Conservation (phyloP, 2,797 vertebrate genomes). For the Pseudochirops corinnae region DNA sequence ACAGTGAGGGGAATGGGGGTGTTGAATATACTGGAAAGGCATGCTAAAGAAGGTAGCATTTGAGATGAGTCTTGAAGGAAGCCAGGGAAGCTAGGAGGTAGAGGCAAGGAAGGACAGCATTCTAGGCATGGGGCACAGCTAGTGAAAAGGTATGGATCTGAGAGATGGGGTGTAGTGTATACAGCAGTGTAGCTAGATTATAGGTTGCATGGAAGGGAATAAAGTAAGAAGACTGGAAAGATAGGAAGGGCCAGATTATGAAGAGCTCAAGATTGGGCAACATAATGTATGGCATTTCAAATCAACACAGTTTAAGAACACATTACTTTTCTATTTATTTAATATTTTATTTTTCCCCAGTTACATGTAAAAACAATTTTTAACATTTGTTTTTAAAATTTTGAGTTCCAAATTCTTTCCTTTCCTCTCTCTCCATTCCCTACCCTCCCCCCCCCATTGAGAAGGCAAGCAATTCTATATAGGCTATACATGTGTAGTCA, state of each 20-base stretch:
- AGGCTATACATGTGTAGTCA: too few relatives aligned
- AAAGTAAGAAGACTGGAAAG: background rate
- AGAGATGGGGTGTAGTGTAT: background rate
- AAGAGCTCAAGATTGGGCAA: background rate
- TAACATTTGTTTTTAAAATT: too few relatives aligned
- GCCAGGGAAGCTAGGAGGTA: background rate
- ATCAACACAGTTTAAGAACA: background rate
- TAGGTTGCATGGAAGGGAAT: background rate
- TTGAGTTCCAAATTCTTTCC: too few relatives aligned
- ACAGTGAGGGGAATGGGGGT: background rate
- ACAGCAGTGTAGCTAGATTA: background rate
- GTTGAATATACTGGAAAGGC: background rate
- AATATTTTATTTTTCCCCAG: too few relatives aligned
- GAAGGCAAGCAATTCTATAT: too few relatives aligned
- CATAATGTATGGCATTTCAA: background rate
- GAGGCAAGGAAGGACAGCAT: background rate
- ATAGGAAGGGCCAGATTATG: background rate
- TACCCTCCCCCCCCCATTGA: too few relatives aligned
- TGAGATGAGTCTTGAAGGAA: background rate
- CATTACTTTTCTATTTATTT: too few relatives aligned
- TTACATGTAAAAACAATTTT: too few relatives aligned
- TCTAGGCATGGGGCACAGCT: background rate
- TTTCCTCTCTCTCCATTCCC: too few relatives aligned
- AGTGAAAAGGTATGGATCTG: background rate
- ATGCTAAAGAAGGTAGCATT: background rate